phyloP scores from a whole-genome alignment of 2,113 vertebrate species.

The human region DNA sequence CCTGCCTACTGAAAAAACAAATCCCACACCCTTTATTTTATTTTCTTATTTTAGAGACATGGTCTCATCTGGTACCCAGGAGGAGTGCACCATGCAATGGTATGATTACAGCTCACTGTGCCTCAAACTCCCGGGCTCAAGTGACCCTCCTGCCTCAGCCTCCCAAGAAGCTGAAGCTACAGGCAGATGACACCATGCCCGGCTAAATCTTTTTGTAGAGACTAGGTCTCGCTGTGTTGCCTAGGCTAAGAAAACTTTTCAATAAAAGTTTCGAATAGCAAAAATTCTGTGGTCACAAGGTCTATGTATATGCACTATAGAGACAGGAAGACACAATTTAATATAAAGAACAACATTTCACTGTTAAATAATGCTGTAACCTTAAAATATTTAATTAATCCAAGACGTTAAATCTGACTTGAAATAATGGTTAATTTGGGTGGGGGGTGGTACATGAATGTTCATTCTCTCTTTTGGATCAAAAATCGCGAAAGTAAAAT shows the following conservation, averaged over 20 bases:
- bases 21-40: too few species aligned
- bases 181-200: too few species aligned
- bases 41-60: too few species aligned
- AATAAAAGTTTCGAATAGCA: not conserved
- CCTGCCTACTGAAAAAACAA: not conserved
- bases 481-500: not conserved
- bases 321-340: not conserved
- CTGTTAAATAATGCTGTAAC: not conserved
- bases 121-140: too few species aligned
- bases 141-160: too few species aligned
- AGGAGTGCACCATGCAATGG: too few species aligned
- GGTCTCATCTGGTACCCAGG: too few species aligned
- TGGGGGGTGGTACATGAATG: not conserved
- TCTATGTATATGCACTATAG: accelerated
- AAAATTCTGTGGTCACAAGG: not conserved
- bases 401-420: not conserved
- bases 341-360: not conserved
- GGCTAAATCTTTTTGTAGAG: too few species aligned
- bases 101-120: too few species aligned
- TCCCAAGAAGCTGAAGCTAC: too few species aligned
- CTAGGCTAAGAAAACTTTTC: not conserved
- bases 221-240: too few species aligned
- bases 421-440: not conserved
- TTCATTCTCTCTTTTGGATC: not conserved
- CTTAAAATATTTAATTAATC: not conserved